Base-by-base conservation (phyloP, 2,113 vertebrate species). In the Oncorhynchus masou region DNA sequence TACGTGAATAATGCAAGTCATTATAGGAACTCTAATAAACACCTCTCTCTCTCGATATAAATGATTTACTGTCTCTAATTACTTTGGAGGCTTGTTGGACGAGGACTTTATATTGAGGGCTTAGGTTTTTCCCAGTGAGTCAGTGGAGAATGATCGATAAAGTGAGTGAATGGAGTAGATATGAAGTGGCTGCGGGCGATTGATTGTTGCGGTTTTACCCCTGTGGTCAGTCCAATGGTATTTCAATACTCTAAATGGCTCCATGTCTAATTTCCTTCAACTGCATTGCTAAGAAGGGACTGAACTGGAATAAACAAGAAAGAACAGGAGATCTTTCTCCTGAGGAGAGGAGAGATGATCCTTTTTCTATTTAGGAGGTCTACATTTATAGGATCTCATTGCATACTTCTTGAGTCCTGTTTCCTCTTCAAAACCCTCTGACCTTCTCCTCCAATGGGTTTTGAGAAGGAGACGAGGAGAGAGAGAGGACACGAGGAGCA, bases 41-140 rank as follows among this genome's bases (percentile, higher is more conserved):
- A 83, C 19, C 24, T 12, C 31, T 57, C 31, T 57, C 64, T 27
- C 22, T 13, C 62, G 3, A n/a, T 64, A 31, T 74, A 62, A 70
- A 74, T 74, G 49, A 71, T 75, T 64, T 64, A 79, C 64, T 27
- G 34, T 57, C 20, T 67, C 64, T 75, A 79, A 79, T 75, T 79
- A 79, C 68, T 75, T 62, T 66, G 25, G 39, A 68, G 73, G 78
- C 16, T 27, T 25, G 22, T 72, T 72, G 49, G 19, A 72, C 24
- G 20, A 27, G 11, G 68, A 27, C 59, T 20, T 48, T 69, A 6
- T 48, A n/a, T 3, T 11, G 25, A 48, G 20, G 31, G 51, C 15
- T 70, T 70, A 12, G 8, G 25, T 51, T 54, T 29, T 29, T 19
- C 54, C 20, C 16, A 16, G 15, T 48, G 22, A 54, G 13, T 27